Evolutionary conservation across 2,888 invertebrate genomes (phyloP), one percentile per base, ranked within the genome.

Genomic region (Ophraella communa): DNA sequence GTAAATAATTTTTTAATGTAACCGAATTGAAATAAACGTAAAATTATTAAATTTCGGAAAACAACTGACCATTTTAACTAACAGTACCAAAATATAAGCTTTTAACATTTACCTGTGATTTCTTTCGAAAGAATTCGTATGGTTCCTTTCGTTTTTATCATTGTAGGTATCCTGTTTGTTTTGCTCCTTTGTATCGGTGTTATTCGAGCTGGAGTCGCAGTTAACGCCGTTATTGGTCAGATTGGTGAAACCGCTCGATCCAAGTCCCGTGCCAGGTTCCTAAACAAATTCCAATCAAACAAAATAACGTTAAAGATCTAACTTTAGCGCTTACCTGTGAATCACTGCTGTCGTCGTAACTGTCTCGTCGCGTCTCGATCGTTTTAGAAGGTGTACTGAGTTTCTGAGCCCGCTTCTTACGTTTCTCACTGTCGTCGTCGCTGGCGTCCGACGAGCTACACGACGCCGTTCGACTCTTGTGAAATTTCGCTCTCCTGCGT

Each of bases 391-490:
- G 69, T 44, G 89, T 86, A 39, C 85, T 86, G 60, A 92, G 85
- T 77, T 90, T 91, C 67, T 92, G 90, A 11, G 91, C 90, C 58
- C 93, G 86, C 78, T 94, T 93, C 79, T 94, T 94, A 68, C 92
- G 87, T 45, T 88, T 87, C 78, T 94, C 94, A 56, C 92, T 92
- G 78, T 93, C 93, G 74, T 90, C 90, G 80, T 96, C 96, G 65
- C 95, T 95, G 4, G 96, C 93, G 81, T 97, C 96, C 0, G 96
- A 96, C 56, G 95, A 96, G 74, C 95, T 95, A 79, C 96, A 96
- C 57, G 95, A 95, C 4, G 94, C 93, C n/a, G 91, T 91, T 39
- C 91, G 84, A 10, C 87, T 87, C 78, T 91, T 91, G 72, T 89
- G 89, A 73, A 90, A 87, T 80, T 91, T 91, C 67, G 87, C 86